Evolutionary conservation across 2,113 vertebrate species (phyloP).

Genomic region (Grallaria varia): DNA sequence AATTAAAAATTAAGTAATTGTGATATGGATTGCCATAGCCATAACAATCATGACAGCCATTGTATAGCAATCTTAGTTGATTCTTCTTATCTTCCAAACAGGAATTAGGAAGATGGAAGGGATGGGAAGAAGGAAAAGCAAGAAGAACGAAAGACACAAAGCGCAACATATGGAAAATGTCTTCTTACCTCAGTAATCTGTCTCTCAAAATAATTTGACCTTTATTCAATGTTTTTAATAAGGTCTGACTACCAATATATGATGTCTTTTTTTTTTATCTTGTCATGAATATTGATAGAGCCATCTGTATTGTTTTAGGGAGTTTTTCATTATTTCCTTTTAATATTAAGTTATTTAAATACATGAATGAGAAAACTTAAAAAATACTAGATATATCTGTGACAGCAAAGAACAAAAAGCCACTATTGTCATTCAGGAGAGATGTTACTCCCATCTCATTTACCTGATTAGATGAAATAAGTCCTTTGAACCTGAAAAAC

Average conservation of each 20-base stretch:
- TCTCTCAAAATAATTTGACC: background rate
- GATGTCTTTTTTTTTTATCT: background rate
- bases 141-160: background rate
- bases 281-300: background rate
- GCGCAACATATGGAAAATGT: background rate
- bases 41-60: background rate
- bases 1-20: background rate
- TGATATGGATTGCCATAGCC: background rate
- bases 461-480: background rate
- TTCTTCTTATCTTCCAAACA: background rate
- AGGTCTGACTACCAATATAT: background rate
- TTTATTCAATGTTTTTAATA: background rate
- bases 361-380: background rate
- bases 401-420: background rate
- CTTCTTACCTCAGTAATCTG: background rate
- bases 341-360: background rate
- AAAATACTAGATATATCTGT: background rate
- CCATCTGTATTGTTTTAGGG: background rate
- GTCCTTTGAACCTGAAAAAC: background rate
- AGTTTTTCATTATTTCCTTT: background rate
- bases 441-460: background rate
- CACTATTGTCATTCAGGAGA: background rate
- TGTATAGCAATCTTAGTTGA: background rate
- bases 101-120: background rate
- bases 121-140: background rate